Evolutionary conservation across 23 tunicate species (phyloP), one percentile per base, ranked within the genome.

Genomic region (Diplosoma virens): DNA sequence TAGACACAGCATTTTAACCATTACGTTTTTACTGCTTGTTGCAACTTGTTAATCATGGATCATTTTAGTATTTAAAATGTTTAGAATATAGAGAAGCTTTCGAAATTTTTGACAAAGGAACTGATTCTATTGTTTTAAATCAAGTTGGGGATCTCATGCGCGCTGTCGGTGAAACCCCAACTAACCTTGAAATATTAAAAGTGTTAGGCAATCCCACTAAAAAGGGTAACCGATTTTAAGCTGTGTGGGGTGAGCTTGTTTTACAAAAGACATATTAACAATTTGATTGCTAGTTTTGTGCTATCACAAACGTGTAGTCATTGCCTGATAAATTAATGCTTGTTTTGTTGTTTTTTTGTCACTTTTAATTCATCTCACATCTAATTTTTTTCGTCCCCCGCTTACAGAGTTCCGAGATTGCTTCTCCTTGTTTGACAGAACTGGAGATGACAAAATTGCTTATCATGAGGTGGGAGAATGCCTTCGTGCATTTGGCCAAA

Each of bases 141-240:
- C 99, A 89, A 70, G 99, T 92, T 24, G 99, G 97, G 16, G 76
- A 75, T 48, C 79, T 95, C 29, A 72, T 85, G n/a, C 84, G 97
- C 11, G 88, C 99, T 1, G 72, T 95, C 54, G 99, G 99, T 18
- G 96, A 90, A 79, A 88, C 89, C 47, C 97, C 99, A 58, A 89
- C 96, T 16, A 95, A 95, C 58, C 79, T 86, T 26, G 97, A 89
- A 21, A 77, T 95, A 9, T 61, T 33, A 56, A 85, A 89, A 81
- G 99, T 89, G 3, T 76, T 89, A 25, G 91, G 95, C 29, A 89
- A 89, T 60, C 99, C 99, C 7, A 81, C 75, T 41, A 81, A 86
- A 80, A 93, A 95, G 87, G 99, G 87, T 82, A 82, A 30, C 35
- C 7, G 6, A 29, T 14, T 29, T 20, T 25, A 55, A 14, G 63